phyloP scores from a whole-genome alignment of 2,113 vertebrate genomes.

The Sinocyclocheilus anshuiensis region DNA sequence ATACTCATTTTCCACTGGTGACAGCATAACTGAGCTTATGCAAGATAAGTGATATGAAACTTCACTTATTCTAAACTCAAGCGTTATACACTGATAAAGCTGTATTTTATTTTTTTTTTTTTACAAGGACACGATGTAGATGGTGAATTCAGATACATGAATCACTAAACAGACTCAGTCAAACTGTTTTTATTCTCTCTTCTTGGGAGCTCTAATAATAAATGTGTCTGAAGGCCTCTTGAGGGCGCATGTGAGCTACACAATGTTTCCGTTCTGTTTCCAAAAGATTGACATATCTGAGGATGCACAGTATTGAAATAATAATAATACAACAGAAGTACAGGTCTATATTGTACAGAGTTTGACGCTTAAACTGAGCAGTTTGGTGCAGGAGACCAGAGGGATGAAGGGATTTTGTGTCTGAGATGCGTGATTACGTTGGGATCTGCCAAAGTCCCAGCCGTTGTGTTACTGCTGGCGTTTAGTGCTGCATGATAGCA shows the following conservation, averaged over 20 bases:
- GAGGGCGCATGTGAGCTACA: slow-evolving; percentile 47
- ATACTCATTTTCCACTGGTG: slow-evolving; percentile 44
- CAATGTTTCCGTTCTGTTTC: fast-evolving
- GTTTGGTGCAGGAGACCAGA: slow-evolving; percentile 5
- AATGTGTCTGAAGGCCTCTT: slow-evolving; percentile 26
- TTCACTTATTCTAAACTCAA: neutral
- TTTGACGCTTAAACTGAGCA: slow-evolving; percentile 27
- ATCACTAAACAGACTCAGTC: neutral
- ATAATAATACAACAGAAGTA: neutral
- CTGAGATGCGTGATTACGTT: slow-evolving; percentile 31
- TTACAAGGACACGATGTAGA: neutral
- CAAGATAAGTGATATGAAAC: slow-evolving; percentile 6
- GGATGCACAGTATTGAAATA: slow-evolving; percentile 19
- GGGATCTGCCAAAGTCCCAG: slow-evolving; percentile 19
- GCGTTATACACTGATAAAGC: neutral
- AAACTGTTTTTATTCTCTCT: slow-evolving; percentile 38
- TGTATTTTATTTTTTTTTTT: no score
- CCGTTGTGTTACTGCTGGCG: slow-evolving; percentile 7
- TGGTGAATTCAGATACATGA: neutral
- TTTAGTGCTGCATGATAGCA: slow-evolving; percentile 32
- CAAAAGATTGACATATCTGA: slow-evolving; percentile 29
- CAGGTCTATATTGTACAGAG: slow-evolving; percentile 15
- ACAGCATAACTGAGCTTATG: neutral
- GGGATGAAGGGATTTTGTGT: slow-evolving; percentile 31
- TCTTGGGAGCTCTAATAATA: neutral